These are phyloP conservation scores for Bembecia ichneumoniformis DNA, from an alignment of 2,888 invertebrate species.

Conservation along the genomic window DNA sequence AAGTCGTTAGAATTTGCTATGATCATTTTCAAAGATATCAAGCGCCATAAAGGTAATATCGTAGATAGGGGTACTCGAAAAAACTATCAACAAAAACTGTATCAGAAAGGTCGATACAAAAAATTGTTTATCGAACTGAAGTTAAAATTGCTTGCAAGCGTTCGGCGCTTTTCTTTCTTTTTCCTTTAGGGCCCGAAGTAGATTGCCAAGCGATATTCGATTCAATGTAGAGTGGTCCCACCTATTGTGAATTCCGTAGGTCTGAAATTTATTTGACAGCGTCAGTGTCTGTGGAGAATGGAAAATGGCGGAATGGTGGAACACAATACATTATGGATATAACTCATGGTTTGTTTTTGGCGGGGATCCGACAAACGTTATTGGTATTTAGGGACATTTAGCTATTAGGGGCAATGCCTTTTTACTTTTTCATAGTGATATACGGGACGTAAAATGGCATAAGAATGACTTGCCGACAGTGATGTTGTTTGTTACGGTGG, in stretches of 20 bases:
- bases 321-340: conserved; percentile 65
- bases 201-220: conserved; percentile 51
- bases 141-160: conserved; percentile 42
- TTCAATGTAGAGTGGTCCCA: conserved; percentile 45
- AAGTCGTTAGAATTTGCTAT: conserved; percentile 60
- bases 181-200: conserved; percentile 29
- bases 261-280: conserved; percentile 72
- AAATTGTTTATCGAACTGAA: conserved; percentile 39
- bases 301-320: conserved; percentile 68
- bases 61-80: conserved; percentile 56
- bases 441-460: conserved; percentile 46
- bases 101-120: conserved; percentile 56
- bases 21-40: conserved; percentile 51
- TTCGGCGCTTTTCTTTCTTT: conserved; percentile 26
- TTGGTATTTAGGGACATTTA: conserved; percentile 68
- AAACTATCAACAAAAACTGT: conserved; percentile 65
- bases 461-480: conserved; percentile 50
- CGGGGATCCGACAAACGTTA: conserved; percentile 69
- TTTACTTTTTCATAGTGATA: conserved; percentile 39
- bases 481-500: conserved; percentile 48
- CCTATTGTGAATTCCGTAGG: conserved; percentile 68
- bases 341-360: conserved; percentile 73
- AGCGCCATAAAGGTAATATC: conserved; percentile 62
- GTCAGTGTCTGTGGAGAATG: conserved; percentile 69
- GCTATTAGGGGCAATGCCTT: conserved; percentile 55